Conservation (phyloP, 2,113 vertebrate genomes). For the Connochaetes taurinus region DNA sequence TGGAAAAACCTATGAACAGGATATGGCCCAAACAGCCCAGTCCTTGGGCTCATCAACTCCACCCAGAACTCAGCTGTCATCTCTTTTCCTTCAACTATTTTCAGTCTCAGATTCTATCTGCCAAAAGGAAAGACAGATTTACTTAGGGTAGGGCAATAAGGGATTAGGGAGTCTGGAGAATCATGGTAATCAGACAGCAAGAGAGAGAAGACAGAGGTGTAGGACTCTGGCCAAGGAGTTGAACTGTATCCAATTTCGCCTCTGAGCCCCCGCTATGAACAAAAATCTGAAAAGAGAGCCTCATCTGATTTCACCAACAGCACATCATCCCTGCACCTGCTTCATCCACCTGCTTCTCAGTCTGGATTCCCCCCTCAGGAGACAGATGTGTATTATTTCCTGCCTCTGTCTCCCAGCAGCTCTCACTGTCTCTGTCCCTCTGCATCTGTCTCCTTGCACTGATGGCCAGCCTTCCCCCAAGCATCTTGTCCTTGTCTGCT, state of each 20-base stretch:
- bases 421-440: neutral
- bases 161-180: neutral
- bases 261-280: neutral
- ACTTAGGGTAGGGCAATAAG: neutral
- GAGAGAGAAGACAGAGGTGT: neutral
- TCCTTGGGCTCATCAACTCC: neutral
- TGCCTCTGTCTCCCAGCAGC: neutral
- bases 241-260: neutral
- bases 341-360: neutral
- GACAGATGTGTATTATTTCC: neutral
- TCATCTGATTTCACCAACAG: neutral
- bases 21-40: neutral
- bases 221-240: neutral
- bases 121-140: constrained; percentile 33
- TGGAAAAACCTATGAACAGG: neutral
- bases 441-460: neutral
- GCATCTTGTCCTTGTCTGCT: neutral
- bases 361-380: neutral
- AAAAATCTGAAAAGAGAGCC: neutral
- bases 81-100: constrained; percentile 26
- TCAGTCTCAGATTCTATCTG: constrained; percentile 13
- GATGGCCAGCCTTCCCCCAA: neutral
- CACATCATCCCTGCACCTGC: neutral
- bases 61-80: neutral
- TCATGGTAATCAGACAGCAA: neutral